A percentile compares a stretch with the other conserved stretches of the same genome.
These are phyloP conservation scores for Epinephelus fuscoguttatus DNA, from an alignment of 2,113 vertebrate species.

Conservation along the genomic window DNA sequence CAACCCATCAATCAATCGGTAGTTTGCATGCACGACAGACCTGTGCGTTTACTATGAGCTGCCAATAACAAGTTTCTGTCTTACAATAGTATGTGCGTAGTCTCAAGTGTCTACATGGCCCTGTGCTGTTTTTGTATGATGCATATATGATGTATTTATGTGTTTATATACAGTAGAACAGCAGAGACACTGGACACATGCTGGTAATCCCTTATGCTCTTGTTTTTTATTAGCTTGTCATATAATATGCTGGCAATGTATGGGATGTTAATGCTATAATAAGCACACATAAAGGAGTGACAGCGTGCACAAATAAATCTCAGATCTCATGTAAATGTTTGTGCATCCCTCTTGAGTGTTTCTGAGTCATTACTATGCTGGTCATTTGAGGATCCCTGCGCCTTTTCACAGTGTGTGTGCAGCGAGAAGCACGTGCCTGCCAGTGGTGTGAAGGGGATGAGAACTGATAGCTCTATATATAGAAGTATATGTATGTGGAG, in stretches of 20 bases:
- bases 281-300: neutral
- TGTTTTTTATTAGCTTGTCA: neutral
- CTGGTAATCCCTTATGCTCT: neutral
- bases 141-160: neutral
- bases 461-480: constrained; percentile 81
- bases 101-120: neutral
- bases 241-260: neutral
- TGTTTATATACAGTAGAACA: neutral
- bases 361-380: constrained; percentile 48
- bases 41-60: constrained; percentile 28
- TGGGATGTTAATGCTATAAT: neutral
- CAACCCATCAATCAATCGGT: constrained; percentile 17
- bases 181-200: too few species aligned
- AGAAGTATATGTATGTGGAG: constrained; percentile 73
- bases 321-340: constrained; percentile 6
- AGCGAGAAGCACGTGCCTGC: constrained; percentile 65
- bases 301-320: neutral
- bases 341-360: neutral
- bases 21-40: constrained; percentile 23
- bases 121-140: neutral
- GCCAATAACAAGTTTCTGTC: neutral
- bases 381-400: constrained; percentile 51
- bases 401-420: constrained; percentile 46
- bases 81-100: neutral
- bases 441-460: constrained; percentile 65